Percentiles rank a stretch among this genome's conserved stretches.
Evolutionary conservation across 2,113 vertebrate genomes (phyloP).

Genomic region (Nerophis ophidion): DNA sequence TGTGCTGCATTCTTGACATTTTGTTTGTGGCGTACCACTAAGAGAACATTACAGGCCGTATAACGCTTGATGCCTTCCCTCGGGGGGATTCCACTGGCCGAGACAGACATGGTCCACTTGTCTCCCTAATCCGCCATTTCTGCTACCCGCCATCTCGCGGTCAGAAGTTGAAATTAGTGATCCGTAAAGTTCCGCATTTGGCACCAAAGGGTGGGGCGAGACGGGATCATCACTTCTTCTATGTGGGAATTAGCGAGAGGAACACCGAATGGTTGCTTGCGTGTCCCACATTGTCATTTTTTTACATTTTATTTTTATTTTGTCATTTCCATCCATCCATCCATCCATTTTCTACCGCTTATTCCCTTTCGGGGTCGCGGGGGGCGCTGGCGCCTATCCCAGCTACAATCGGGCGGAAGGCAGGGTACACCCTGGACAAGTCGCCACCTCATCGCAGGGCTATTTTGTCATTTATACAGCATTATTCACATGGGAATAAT

Average conservation of each 20-base stretch:
- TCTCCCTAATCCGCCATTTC: background rate
- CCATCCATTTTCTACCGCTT: too few relatives aligned
- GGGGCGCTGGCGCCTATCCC: too few relatives aligned
- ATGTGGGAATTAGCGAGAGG: background rate
- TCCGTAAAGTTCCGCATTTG: background rate
- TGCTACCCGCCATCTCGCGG: background rate
- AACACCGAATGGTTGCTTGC: background rate
- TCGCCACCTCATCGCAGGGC: too few relatives aligned
- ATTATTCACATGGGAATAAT: too few relatives aligned
- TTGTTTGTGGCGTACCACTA: background rate
- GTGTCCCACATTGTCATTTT: too few relatives aligned
- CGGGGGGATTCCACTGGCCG: background rate
- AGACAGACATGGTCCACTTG: background rate
- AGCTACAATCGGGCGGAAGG: too few relatives aligned
- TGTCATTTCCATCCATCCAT: too few relatives aligned
- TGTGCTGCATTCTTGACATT: conserved; percentile 5
- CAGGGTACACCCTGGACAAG: too few relatives aligned
- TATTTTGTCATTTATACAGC: too few relatives aligned
- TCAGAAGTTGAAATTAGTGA: background rate
- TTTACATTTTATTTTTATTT: too few relatives aligned
- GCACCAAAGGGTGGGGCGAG: background rate
- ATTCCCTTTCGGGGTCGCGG: too few relatives aligned
- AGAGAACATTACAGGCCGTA: conserved; percentile 3
- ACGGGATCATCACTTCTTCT: background rate
- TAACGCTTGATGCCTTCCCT: background rate